A percentile compares a stretch with the other conserved stretches of the same genome.
Evolutionary conservation across 2,113 vertebrate genomes (phyloP).

Genomic region (Cyrtonyx montezumae): DNA sequence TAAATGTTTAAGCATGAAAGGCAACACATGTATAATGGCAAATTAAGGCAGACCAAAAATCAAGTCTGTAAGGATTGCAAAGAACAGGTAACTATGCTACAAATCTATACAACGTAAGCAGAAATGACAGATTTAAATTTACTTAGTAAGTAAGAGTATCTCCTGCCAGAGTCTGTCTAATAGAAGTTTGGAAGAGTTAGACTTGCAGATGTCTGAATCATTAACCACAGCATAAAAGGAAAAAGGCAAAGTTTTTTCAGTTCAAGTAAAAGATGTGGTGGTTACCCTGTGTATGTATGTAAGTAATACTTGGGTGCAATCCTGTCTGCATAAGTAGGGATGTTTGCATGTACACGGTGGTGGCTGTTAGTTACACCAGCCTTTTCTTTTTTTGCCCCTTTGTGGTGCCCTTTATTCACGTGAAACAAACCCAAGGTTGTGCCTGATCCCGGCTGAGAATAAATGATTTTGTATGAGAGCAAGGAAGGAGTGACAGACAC

Average conservation of each 20-base stretch:
- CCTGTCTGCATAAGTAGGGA: not conserved
- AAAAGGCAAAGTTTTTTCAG: not conserved
- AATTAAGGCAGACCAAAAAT: not conserved
- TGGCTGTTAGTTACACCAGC: not conserved
- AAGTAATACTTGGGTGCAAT: fast-evolving
- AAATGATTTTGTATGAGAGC: not conserved
- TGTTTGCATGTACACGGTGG: not conserved
- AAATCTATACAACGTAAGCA: not conserved
- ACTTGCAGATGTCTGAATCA: not conserved
- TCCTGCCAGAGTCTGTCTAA: not conserved
- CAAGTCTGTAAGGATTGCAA: not conserved
- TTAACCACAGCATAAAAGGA: not conserved
- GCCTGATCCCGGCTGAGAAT: not conserved
- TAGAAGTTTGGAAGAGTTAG: not conserved
- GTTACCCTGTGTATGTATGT: not conserved
- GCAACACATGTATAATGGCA: not conserved
- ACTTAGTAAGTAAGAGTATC: not conserved
- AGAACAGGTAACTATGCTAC: not conserved
- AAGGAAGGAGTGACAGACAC: constrained; percentile 7
- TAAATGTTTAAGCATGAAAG: not conserved
- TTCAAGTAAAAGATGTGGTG: not conserved
- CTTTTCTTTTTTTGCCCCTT: not conserved
- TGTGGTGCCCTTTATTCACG: not conserved
- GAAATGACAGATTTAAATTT: not conserved
- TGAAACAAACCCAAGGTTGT: not conserved